Base-by-base conservation (phyloP, 1,140 invertebrate species). In the Cepaea nemoralis region DNA sequence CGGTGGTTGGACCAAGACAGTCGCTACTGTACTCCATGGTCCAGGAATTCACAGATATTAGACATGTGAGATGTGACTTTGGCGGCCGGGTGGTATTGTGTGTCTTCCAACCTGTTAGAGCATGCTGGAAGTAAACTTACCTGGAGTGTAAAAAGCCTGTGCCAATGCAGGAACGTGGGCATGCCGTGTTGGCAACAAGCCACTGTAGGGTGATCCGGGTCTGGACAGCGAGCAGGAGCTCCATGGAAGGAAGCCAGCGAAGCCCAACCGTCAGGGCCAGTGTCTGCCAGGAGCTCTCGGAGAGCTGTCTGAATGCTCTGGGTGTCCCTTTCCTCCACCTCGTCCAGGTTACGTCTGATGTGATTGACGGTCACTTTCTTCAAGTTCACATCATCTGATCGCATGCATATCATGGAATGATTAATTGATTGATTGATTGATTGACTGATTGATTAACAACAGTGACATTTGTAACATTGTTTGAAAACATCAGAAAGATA, bases 111-210 rank as follows among this genome's bases (percentile, higher is more conserved):
- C n/a, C n/a, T n/a, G n/a, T n/a, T 39, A 83, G 31, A 24, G 83
- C 80, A 22, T 84, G 70, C 37, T 80, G 70, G 24, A 82, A 76
- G 55, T 79, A 40, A 6, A 70, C 50, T 55, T 27, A 85, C 70
- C 80, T 85, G 85, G 8, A 85, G 78, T 31, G 83, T 83, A 70
- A 82, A 83, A 2, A 85, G 75, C 59, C 85, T 71, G 80, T 85
- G 85, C 85, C 85, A 85, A 55, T 84, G 83, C 10, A 83, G 85
- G 81, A 85, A 85, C n/a, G 81, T 84, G 24, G 85, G 81, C 85
- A 83, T 83, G n/a, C 85, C 85, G 45, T 85, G 85, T 27, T 83
- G 66, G 45, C 85, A 85, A 79, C 85, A 85, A 24, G 85, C 85
- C 27, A 63, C 59, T 63, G 27, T 16, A 1, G 59, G 59, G n/a